Evolutionary conservation across 2,888 invertebrate genomes (phyloP).

Genomic region (Brenthis hecate): DNA sequence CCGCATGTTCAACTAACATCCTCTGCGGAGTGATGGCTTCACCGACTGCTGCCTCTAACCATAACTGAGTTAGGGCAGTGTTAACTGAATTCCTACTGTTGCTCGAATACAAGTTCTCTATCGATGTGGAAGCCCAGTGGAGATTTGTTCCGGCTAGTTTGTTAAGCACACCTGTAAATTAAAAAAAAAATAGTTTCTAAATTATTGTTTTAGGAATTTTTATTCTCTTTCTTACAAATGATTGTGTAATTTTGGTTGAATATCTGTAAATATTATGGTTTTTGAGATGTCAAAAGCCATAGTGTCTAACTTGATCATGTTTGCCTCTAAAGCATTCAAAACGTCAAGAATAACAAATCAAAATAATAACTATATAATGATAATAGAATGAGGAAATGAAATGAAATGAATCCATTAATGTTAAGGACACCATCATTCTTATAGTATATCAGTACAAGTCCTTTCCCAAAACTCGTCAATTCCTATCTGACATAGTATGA

Average conservation of each 20-base stretch:
- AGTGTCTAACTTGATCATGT: too few species aligned
- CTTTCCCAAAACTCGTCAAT: too few species aligned
- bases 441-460: too few species aligned
- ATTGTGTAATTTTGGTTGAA: too few species aligned
- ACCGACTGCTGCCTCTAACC: slow-evolving; percentile 86
- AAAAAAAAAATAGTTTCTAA: not conserved
- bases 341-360: not conserved
- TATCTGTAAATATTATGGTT: too few species aligned
- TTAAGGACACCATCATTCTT: too few species aligned
- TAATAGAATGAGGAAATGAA: too few species aligned
- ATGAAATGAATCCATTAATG: too few species aligned
- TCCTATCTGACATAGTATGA: too few species aligned
- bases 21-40: slow-evolving; percentile 86
- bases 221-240: too few species aligned
- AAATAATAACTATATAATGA: too few species aligned
- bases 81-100: slow-evolving; percentile 93
- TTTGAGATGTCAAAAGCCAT: not conserved
- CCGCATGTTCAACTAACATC: slow-evolving; percentile 91
- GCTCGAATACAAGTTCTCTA: slow-evolving; percentile 90
- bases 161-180: slow-evolving; percentile 86
- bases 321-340: too few species aligned
- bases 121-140: slow-evolving; percentile 89
- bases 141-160: slow-evolving; percentile 94
- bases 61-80: slow-evolving; percentile 86
- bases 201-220: not conserved